A percentile compares a stretch with the other conserved stretches of the same genome.
Conservation (phyloP, 2,888 invertebrate genomes). For the Suillia variegata region DNA sequence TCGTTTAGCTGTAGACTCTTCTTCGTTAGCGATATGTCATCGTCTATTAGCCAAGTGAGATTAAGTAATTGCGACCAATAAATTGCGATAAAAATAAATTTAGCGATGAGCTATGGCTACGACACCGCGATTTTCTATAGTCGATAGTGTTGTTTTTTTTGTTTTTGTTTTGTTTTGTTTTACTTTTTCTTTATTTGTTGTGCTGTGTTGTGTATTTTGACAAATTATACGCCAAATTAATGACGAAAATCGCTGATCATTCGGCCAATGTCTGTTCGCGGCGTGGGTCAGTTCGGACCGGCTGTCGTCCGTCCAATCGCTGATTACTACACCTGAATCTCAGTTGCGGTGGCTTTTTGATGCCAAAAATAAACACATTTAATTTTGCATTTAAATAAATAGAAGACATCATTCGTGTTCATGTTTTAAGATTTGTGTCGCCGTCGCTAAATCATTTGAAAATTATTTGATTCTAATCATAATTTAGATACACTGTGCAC, state of each 20-base stretch:
- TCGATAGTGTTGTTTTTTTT: too few species aligned
- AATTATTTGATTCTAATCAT: too few species aligned
- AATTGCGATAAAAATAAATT: slow-evolving; percentile 28
- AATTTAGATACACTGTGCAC: too few species aligned
- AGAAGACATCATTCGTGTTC: too few species aligned
- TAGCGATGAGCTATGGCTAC: slow-evolving; percentile 31
- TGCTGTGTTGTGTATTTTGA: too few species aligned
- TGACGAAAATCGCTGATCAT: slow-evolving; percentile 27
- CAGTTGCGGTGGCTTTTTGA: slow-evolving; percentile 19
- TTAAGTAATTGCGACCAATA: slow-evolving; percentile 45
- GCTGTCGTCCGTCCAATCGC: too few species aligned
- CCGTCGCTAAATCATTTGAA: too few species aligned
- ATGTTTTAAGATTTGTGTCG: too few species aligned
- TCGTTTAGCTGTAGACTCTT: background rate
- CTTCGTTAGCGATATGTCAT: slow-evolving; percentile 5
- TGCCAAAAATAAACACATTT: slow-evolving; percentile 22
- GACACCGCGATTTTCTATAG: slow-evolving; percentile 14
- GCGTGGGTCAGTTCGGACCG: slow-evolving; percentile 9
- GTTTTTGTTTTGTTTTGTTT: too few species aligned
- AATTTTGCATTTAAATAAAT: background rate
- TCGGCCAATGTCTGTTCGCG: slow-evolving; percentile 17
- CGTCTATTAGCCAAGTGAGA: slow-evolving; percentile 26
- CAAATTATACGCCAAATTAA: slow-evolving; percentile 10
- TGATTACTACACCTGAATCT: slow-evolving; percentile 21
- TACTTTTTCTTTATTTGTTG: too few species aligned